These are phyloP conservation scores for Eupithecia abbreviata DNA, from an alignment of 2,888 invertebrate species.

Conservation along the genomic window DNA sequence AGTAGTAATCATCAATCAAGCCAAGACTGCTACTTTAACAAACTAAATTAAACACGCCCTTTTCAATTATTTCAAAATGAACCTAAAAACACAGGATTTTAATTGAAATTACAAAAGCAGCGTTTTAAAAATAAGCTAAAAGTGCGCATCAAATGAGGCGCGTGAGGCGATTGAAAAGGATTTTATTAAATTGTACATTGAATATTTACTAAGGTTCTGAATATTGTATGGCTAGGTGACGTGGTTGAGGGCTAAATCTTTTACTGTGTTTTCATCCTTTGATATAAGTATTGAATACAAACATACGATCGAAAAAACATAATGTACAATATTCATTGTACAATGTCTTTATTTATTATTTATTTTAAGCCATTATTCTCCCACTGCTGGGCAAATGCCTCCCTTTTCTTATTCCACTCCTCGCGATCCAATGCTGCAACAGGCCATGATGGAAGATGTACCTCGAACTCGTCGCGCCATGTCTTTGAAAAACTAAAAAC, in stretches of 20 bases:
- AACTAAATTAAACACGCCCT: constrained; percentile 31
- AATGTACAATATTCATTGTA: no score
- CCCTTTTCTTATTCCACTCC: no score
- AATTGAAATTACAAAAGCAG: constrained; percentile 4
- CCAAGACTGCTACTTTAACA: constrained; percentile 14
- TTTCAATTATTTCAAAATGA: constrained; percentile 31
- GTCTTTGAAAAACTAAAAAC: no score
- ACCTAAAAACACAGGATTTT: constrained; percentile 20
- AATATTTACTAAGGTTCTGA: constrained; percentile 48
- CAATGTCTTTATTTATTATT: no score
- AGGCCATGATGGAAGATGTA: no score
- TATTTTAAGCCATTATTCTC: no score
- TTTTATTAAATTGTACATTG: constrained; percentile 44
- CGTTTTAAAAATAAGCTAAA: not conserved
- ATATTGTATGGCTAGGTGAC: not conserved
- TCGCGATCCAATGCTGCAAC: no score
- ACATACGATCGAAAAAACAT: not conserved
- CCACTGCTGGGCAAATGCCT: no score
- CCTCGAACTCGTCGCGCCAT: no score
- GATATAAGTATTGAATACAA: not conserved
- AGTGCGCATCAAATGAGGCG: constrained; percentile 24
- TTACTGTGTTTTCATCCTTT: not conserved
- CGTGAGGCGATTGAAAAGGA: constrained; percentile 32
- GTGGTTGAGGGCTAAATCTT: not conserved
- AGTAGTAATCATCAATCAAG: constrained; percentile 5